These are phyloP conservation scores for Chalcosyrphus nemorum DNA, from an alignment of 2,888 invertebrate genomes.

Conservation along the genomic window DNA sequence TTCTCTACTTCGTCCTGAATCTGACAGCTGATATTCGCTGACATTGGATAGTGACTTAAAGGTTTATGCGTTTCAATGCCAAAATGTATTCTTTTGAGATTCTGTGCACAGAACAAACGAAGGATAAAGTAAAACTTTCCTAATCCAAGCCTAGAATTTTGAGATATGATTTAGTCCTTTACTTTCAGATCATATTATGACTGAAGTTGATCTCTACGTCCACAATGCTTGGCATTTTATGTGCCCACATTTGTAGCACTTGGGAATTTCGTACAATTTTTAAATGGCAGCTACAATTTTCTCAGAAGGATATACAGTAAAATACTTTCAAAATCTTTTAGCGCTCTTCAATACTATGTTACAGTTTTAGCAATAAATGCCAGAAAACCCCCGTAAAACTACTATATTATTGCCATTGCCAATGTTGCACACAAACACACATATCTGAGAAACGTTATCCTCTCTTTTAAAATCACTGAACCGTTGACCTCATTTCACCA, in stretches of 20 bases:
- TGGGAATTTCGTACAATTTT: background rate
- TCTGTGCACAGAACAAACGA: too few species aligned
- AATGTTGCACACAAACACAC: background rate
- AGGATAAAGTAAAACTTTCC: too few species aligned
- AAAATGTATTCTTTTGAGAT: too few species aligned
- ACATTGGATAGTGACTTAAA: too few species aligned
- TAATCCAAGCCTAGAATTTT: too few species aligned
- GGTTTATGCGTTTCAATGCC: too few species aligned
- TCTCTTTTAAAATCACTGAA: conserved; percentile 46
- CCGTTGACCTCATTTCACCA: conserved; percentile 60
- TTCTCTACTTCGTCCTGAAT: too few species aligned
- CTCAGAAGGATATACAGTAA: background rate
- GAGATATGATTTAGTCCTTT: too few species aligned
- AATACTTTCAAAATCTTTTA: background rate
- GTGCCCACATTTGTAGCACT: background rate
- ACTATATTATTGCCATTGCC: conserved; percentile 17
- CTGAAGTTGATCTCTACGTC: too few species aligned
- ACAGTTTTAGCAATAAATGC: conserved; percentile 3
- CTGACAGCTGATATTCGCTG: too few species aligned
- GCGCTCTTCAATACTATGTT: conserved; percentile 1
- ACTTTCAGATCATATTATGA: too few species aligned
- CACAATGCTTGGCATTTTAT: background rate
- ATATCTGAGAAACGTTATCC: conserved; percentile 22
- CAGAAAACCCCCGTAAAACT: conserved; percentile 16
- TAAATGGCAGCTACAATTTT: background rate